Percentiles rank a stretch among this genome's conserved stretches.
phyloP scores from a whole-genome alignment of 2,797 vertebrate species.

The Cyprinella venusta region DNA sequence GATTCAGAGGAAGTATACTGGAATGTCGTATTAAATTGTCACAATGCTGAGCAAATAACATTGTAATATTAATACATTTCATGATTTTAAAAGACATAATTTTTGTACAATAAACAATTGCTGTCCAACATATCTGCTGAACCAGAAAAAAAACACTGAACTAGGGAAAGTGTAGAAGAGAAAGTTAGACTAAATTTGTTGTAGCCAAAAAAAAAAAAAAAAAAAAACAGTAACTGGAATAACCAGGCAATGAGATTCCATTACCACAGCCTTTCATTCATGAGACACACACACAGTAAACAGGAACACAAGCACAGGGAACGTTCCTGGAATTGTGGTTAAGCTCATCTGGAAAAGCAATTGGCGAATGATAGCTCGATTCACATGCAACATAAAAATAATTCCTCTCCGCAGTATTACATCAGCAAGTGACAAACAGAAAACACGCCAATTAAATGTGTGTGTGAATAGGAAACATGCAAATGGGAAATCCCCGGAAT shows the following conservation, averaged over 20 bases:
- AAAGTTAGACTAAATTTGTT: neutral
- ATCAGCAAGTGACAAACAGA: conserved; percentile 41
- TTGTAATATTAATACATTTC: too few relatives aligned
- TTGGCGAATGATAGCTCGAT: neutral
- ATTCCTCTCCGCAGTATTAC: conserved; percentile 28
- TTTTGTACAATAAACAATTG: neutral
- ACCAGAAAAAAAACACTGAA: neutral
- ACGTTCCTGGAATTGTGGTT: conserved; percentile 31
- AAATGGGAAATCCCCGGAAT: neutral
- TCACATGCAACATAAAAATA: conserved; percentile 34
- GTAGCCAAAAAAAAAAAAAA: conserved; percentile 6
- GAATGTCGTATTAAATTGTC: neutral
- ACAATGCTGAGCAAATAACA: neutral
- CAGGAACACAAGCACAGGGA: conserved; percentile 3
- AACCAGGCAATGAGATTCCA: conserved; percentile 28
- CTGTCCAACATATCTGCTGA: neutral
- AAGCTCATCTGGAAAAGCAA: conserved; percentile 35
- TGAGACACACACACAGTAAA: conserved; percentile 8
- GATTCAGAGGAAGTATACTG: too few relatives aligned
- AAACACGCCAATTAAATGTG: conserved; percentile 13
- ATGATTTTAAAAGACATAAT: neutral
- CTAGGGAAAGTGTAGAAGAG: neutral
- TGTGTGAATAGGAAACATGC: neutral
- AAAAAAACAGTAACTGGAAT: conserved; percentile 11
- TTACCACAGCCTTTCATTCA: conserved; percentile 31